Percentiles rank a stretch among this genome's conserved stretches.
phyloP scores from a whole-genome alignment of 2,888 invertebrate species.

The Pimpla rufipes region DNA sequence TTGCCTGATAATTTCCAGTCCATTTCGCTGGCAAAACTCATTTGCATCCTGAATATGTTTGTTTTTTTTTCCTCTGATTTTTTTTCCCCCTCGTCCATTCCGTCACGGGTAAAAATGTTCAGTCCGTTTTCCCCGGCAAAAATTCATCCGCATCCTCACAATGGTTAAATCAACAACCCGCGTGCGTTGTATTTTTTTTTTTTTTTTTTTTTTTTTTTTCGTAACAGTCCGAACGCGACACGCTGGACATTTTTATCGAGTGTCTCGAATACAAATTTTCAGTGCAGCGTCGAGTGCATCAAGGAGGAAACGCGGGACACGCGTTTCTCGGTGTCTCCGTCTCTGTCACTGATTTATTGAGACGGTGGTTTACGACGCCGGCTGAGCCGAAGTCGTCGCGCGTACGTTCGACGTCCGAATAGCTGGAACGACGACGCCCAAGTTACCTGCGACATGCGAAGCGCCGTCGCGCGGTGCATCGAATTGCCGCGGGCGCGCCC shows the following conservation, averaged over 20 bases:
- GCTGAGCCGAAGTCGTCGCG: conserved; percentile 21
- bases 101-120: background rate
- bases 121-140: background rate
- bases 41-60: too few species aligned
- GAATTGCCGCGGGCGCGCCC: conserved; percentile 42
- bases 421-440: conserved; percentile 35
- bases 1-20: too few species aligned
- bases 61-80: background rate
- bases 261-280: conserved; percentile 26
- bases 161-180: conserved; percentile 5
- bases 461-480: conserved; percentile 38
- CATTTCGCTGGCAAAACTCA: too few species aligned
- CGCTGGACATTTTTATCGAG: conserved; percentile 1
- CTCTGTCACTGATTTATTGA: conserved; percentile 50
- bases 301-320: background rate
- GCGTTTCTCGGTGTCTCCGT: conserved; percentile 22
- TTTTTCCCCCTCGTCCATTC: background rate
- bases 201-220: background rate
- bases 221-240: background rate
- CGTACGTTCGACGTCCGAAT: conserved; percentile 23
- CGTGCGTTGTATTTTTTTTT: background rate
- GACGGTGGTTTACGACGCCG: conserved; percentile 48
- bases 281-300: background rate
- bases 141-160: background rate
- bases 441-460: conserved; percentile 26